Evolutionary conservation across 2,797 vertebrate species (phyloP), one percentile per base, ranked within the genome.

Genomic region (Natrix natrix): DNA sequence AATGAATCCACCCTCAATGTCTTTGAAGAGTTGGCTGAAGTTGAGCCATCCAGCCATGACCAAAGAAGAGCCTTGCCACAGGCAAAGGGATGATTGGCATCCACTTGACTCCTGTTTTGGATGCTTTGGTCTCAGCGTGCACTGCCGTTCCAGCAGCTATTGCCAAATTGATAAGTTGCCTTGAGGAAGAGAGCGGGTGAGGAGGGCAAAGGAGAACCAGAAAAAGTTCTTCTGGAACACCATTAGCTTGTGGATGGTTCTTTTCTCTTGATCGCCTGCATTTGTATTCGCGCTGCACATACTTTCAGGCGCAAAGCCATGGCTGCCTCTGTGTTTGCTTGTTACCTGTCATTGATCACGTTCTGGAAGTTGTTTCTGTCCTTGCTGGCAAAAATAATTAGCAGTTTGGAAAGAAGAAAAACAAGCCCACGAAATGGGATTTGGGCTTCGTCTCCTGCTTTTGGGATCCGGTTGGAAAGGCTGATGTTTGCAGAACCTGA

Each of bases 371-470:
- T 97, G 95, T 97, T 95, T 96, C 87, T 94, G 96, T 97, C 96
- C 95, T 94, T 95, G 92, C 97, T 97, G 97, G 96, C 98, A 98
- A 98, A 98, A 98, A 98, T 98, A 98, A 97, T 98, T 98, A 98
- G 98, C 98, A 98, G 98, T 98, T 98, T 97, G 94, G 93, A 94
- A 93, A 93, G 94, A 24, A 17, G 26, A 63, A 86, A 32, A 26
- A 52, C 57, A 88, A 52, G 57, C 28, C 24, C 20, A 1, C 52
- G 28, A 60, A 16, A 48, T 0, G 8, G 37, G 37, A 86, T 55
- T 32, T 57, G 66, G 60, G 88, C 54, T 6, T 92, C 54, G 17
- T 24, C 13, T 88, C 2, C 90, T 20, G 4, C 94, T 94, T 48
- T 24, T 48, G 92, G 1, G 17, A 8, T 37, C 37, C 28, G 87